A percentile compares a stretch with the other conserved stretches of the same genome.
Conservation (phyloP, 1,140 invertebrate genomes). For the Uloborus diversus region DNA sequence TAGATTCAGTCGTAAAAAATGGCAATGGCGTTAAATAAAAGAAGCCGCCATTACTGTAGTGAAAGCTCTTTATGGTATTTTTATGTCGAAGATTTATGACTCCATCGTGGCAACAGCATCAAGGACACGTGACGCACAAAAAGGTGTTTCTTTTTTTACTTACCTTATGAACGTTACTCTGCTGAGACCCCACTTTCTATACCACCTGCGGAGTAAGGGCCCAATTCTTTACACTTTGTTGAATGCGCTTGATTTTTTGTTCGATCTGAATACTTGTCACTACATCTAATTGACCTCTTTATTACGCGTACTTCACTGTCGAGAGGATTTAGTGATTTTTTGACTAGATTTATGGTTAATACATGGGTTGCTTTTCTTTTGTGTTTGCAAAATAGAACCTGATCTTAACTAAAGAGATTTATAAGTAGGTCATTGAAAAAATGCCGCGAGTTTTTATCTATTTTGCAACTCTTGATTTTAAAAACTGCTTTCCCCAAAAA, state of each 20-base stretch:
- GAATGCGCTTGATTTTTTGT: not conserved
- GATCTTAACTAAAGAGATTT: not conserved
- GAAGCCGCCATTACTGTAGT: too few relatives aligned
- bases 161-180: slow-evolving; percentile 3
- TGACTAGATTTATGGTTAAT: not conserved
- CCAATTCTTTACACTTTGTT: not conserved
- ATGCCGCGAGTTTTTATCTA: too few relatives aligned
- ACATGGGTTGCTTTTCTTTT: not conserved
- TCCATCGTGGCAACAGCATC: not conserved
- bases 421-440: not conserved
- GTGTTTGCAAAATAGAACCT: not conserved
- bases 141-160: not conserved
- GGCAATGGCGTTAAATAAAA: too few relatives aligned
- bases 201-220: slow-evolving; percentile 11
- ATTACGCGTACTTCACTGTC: not conserved
- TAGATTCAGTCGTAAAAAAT: too few relatives aligned
- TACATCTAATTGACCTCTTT: slow-evolving; percentile 44
- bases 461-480: too few relatives aligned
- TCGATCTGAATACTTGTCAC: slow-evolving; percentile 35
- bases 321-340: not conserved
- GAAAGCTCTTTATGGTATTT: too few relatives aligned
- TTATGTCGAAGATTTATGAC: not conserved
- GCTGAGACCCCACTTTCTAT: not conserved
- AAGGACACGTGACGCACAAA: not conserved
- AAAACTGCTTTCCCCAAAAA: too few relatives aligned